phyloP scores from a whole-genome alignment of 1,140 invertebrate genomes.

The Eupristina koningsbergeri region DNA sequence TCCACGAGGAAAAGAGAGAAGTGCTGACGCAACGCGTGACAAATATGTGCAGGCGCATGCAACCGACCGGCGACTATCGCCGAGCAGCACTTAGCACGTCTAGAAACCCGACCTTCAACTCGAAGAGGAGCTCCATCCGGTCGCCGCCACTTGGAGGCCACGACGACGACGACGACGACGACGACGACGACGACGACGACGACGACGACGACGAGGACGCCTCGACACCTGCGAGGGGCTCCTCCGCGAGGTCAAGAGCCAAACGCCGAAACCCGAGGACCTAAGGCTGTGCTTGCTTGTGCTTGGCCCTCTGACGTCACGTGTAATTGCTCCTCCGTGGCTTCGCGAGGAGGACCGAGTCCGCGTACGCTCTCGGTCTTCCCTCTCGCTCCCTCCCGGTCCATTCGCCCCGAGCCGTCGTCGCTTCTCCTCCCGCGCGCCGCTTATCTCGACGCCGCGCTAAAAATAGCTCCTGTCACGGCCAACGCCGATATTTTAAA shows the following conservation, averaged over 20 bases:
- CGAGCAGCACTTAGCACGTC: constrained; percentile 2
- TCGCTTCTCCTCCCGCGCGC: constrained; percentile 5
- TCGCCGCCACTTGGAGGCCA: neutral
- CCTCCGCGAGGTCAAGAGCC: too few species aligned
- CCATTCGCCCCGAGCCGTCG: neutral
- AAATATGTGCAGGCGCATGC: neutral
- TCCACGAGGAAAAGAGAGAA: neutral
- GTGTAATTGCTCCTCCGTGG: constrained; percentile 68
- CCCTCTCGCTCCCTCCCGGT: neutral
- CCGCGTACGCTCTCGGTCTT: neutral
- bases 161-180: too few species aligned
- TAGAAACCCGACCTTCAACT: neutral
- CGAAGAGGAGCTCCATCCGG: neutral
- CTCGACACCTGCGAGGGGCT: neutral
- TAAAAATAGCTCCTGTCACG: constrained; percentile 73
- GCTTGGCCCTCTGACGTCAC: constrained; percentile 67
- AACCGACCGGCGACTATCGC: neutral
- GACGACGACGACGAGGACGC: neutral
- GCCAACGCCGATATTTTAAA: constrained; percentile 73
- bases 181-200: neutral
- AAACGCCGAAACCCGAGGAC: too few species aligned
- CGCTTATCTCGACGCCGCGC: constrained; percentile 68
- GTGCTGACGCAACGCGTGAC: neutral
- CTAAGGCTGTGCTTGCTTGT: too few species aligned
- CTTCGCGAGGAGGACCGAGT: neutral